These are phyloP conservation scores for Parapristionchus giblindavisi DNA, from an alignment of 2,888 invertebrate genomes.

Conservation along the genomic window DNA sequence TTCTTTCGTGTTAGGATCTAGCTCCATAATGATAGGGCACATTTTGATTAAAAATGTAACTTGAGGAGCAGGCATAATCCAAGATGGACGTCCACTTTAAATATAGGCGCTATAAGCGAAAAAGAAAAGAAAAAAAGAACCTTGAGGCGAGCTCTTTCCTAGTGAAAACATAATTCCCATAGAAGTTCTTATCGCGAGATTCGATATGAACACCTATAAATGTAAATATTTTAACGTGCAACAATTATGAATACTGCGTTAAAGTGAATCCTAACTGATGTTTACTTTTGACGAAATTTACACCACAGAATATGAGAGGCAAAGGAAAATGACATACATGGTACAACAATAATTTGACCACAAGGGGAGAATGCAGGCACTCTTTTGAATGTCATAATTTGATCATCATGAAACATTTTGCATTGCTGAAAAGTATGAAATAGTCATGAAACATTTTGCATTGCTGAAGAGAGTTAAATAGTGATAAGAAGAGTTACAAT, in stretches of 20 bases:
- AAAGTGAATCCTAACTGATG: background rate
- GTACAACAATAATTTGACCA: slow-evolving; percentile 87
- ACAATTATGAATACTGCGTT: background rate
- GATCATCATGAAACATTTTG: slow-evolving; percentile 87
- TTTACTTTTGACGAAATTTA: background rate
- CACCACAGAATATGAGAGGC: background rate
- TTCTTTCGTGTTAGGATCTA: slow-evolving; percentile 70
- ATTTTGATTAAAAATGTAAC: slow-evolving; percentile 85
- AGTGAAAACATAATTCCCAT: slow-evolving; percentile 76
- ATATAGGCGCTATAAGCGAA: background rate
- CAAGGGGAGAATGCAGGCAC: slow-evolving; percentile 89
- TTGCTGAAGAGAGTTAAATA: background rate
- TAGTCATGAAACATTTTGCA: slow-evolving; percentile 27
- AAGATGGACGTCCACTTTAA: slow-evolving; percentile 43
- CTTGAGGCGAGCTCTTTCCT: slow-evolving; percentile 72
- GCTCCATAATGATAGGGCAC: slow-evolving; percentile 80
- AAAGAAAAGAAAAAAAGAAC: slow-evolving; percentile 57
- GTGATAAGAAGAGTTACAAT: background rate
- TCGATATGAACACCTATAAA: slow-evolving; percentile 62
- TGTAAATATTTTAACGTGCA: background rate
- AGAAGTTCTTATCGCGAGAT: slow-evolving; percentile 71
- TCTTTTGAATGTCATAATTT: slow-evolving; percentile 90
- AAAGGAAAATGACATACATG: slow-evolving; percentile 75
- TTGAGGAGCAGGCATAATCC: slow-evolving; percentile 70
- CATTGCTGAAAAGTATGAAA: background rate